Percentiles rank a stretch among this genome's conserved stretches.
Conservation (phyloP, 2,797 vertebrate species). For the Centropyge bicolor region DNA sequence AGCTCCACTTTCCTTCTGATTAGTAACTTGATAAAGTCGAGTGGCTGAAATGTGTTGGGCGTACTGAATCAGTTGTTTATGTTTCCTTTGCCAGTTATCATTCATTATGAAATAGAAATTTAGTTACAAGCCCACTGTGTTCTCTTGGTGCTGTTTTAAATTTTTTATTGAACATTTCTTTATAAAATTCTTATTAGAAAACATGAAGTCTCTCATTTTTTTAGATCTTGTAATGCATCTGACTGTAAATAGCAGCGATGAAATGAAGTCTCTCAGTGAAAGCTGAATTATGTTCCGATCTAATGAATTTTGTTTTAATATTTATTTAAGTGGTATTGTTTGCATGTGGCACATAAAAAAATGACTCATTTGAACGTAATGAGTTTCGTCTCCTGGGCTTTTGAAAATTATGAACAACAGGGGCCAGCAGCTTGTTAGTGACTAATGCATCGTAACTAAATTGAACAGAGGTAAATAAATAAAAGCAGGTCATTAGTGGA, state of each 20-base stretch:
- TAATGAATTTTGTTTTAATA: conserved; percentile 32
- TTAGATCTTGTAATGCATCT: not conserved
- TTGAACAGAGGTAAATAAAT: conserved; percentile 30
- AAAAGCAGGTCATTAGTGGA: conserved; percentile 27
- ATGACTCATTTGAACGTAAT: conserved; percentile 40
- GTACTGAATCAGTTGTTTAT: not conserved
- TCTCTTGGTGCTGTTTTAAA: not conserved
- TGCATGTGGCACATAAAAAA: conserved; percentile 10
- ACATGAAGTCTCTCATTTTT: not conserved
- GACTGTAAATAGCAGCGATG: not conserved
- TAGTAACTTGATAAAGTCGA: not conserved
- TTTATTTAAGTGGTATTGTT: conserved; percentile 33
- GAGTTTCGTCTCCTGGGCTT: conserved; percentile 30
- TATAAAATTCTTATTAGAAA: not conserved
- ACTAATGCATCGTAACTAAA: conserved; percentile 13
- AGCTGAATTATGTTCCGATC: not conserved
- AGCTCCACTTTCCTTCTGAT: not conserved
- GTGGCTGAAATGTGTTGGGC: not conserved
- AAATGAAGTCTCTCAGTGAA: not conserved
- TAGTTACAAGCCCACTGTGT: not conserved
- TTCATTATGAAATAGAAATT: not conserved
- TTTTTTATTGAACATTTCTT: not conserved
- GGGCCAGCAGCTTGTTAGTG: not conserved
- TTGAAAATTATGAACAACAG: conserved; percentile 24
- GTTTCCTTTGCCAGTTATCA: not conserved